Conservation (phyloP, 2,113 vertebrate species). For the Calypte anna region DNA sequence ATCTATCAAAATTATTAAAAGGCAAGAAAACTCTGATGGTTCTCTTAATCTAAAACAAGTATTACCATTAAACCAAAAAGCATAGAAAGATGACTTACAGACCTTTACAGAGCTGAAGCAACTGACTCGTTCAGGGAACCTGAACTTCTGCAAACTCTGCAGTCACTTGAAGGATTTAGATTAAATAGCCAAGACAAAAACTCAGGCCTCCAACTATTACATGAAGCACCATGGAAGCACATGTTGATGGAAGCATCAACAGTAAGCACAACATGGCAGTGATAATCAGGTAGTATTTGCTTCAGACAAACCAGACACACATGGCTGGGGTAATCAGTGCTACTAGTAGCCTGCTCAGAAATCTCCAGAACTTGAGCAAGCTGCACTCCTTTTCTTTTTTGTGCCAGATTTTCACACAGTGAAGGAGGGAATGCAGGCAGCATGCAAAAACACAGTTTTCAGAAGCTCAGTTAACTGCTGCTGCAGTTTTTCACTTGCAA, state of each 20-base stretch:
- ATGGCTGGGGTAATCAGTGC: background rate
- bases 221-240: too few relatives aligned
- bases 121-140: background rate
- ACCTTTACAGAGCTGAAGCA: background rate
- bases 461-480: background rate
- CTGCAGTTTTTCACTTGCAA: background rate
- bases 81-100: background rate
- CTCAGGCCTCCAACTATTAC: background rate
- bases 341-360: background rate
- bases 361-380: background rate
- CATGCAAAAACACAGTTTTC: background rate
- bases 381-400: background rate
- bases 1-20: background rate
- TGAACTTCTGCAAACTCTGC: background rate
- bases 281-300: background rate
- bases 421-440: background rate
- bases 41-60: background rate
- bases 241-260: background rate
- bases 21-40: background rate
- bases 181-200: background rate
- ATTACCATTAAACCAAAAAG: background rate
- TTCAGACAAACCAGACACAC: background rate
- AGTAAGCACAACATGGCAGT: background rate
- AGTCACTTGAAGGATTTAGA: background rate
- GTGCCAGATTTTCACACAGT: background rate